Conservation (phyloP, 1,140 invertebrate genomes). For the Eriosoma lanigerum region DNA sequence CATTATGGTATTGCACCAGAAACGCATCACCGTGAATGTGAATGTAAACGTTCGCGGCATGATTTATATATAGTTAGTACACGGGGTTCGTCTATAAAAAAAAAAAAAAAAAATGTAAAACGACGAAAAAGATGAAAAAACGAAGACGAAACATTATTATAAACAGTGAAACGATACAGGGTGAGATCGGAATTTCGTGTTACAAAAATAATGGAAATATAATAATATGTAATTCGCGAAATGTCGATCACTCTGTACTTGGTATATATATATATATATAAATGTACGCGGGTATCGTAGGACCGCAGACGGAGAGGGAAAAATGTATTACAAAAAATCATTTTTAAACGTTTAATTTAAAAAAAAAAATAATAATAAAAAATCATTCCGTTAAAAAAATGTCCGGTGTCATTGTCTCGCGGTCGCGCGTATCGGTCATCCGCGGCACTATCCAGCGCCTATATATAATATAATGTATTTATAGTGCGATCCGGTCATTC, state of each 20-base stretch:
- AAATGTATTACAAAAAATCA: background rate
- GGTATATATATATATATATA: background rate
- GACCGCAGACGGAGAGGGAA: background rate
- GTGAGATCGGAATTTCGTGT: too few species aligned
- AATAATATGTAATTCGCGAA: too few species aligned
- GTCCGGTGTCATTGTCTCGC: constrained; percentile 42
- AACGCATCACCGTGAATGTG: constrained; percentile 35
- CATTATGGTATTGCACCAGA: background rate
- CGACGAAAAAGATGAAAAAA: too few species aligned
- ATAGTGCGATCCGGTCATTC: background rate
- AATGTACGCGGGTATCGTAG: background rate
- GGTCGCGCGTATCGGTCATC: background rate
- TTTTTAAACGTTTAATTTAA: constrained; percentile 16
- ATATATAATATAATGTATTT: background rate
- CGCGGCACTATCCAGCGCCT: background rate
- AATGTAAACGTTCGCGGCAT: constrained; percentile 2
- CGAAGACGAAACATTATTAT: background rate
- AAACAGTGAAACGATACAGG: too few species aligned
- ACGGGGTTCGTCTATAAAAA: background rate
- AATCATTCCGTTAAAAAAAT: constrained; percentile 39
- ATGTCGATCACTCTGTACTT: too few species aligned
- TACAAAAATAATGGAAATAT: too few species aligned
- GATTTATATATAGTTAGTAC: too few species aligned
- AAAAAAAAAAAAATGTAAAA: background rate
- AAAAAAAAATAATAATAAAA: background rate